Conservation (phyloP, 1,140 invertebrate genomes). For the Macrostomum lignano region DNA sequence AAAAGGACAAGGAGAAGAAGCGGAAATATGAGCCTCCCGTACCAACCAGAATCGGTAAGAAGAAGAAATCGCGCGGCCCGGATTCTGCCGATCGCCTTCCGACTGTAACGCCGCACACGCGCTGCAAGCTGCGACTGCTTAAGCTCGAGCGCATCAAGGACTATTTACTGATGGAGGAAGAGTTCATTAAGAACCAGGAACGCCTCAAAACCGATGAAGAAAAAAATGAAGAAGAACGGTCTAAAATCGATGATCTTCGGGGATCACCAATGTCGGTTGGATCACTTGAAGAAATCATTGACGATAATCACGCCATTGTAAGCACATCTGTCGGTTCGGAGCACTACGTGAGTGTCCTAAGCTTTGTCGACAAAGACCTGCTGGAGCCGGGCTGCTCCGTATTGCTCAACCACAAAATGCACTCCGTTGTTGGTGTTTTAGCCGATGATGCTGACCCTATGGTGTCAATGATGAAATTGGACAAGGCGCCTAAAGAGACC, state of each 20-base stretch:
- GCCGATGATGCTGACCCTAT: constrained; percentile 99
- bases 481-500: constrained; percentile 96
- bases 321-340: constrained; percentile 96
- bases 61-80: constrained; percentile 71
- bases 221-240: constrained; percentile 40
- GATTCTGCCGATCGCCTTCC: constrained; percentile 90
- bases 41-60: constrained; percentile 88
- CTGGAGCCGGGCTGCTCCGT: constrained; percentile 95
- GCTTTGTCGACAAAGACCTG: constrained; percentile 98
- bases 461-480: constrained; percentile 99
- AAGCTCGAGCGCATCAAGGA: constrained; percentile 94
- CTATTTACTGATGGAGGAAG: constrained; percentile 93
- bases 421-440: constrained; percentile 77
- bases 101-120: constrained; percentile 71
- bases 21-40: constrained; percentile 85
- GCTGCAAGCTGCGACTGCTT: constrained; percentile 71
- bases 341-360: constrained; percentile 94
- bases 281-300: constrained; percentile 95
- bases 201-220: constrained; percentile 81
- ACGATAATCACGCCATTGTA: constrained; percentile 98
- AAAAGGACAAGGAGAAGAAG: constrained; percentile 94
- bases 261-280: constrained; percentile 98
- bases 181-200: constrained; percentile 94
- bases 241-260: constrained; percentile 80
- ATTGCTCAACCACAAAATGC: constrained; percentile 81